These are phyloP conservation scores for Diploscapter pachys DNA, from an alignment of 1,140 invertebrate genomes.

Conservation along the genomic window DNA sequence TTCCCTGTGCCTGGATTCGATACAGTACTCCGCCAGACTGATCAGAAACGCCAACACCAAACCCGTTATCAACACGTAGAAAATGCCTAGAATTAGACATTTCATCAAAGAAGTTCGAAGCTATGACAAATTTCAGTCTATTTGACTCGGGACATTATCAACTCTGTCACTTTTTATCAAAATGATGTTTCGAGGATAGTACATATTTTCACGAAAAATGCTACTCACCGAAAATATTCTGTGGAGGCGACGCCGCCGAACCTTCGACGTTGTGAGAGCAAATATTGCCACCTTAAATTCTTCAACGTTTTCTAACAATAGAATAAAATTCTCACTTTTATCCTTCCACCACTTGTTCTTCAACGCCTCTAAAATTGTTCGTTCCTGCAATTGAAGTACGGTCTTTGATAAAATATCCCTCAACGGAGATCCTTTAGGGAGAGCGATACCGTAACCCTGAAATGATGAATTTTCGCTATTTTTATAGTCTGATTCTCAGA, in stretches of 20 bases:
- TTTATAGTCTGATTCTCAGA: too few relatives aligned
- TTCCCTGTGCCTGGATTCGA: conserved; percentile 35
- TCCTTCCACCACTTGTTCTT: conserved; percentile 80
- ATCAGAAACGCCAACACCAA: conserved; percentile 47
- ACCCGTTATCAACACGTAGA: conserved; percentile 51
- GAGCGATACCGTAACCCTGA: conserved; percentile 54
- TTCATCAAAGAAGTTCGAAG: not conserved
- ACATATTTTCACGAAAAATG: too few relatives aligned
- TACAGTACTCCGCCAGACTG: conserved; percentile 46
- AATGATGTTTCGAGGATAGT: too few relatives aligned
- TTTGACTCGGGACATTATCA: too few relatives aligned
- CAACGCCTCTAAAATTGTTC: conserved; percentile 71
- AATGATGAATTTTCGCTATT: not conserved
- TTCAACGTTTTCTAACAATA: not conserved
- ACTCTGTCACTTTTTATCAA: too few relatives aligned
- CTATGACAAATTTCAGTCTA: too few relatives aligned
- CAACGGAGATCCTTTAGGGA: conserved; percentile 71
- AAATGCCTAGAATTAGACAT: conserved; percentile 44
- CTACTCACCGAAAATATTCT: conserved; percentile 31
- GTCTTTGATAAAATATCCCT: conserved; percentile 72
- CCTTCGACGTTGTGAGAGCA: conserved; percentile 26
- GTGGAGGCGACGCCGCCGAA: conserved; percentile 16
- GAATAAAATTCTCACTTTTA: conserved; percentile 1
- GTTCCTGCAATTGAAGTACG: conserved; percentile 77
- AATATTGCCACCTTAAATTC: conserved; percentile 24